phyloP scores from a whole-genome alignment of 2,113 vertebrate genomes.

The Cyphomyrus discorhynchus region DNA sequence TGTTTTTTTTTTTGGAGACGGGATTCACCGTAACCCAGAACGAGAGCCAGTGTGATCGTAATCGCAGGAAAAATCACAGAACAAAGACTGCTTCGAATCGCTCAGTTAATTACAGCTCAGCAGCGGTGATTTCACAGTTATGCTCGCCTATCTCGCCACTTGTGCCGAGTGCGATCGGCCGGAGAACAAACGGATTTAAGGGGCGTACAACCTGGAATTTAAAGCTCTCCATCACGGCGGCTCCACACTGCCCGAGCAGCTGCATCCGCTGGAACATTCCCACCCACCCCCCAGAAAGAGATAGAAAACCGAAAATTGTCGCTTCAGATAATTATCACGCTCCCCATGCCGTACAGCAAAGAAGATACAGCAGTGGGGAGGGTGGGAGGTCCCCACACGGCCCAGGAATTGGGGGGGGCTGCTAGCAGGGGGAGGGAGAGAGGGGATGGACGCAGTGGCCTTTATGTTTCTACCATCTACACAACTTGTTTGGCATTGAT shows the following conservation, averaged over 20 bases:
- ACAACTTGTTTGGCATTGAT: slow-evolving; percentile 35
- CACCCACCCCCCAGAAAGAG: not conserved
- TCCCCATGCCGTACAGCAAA: not conserved
- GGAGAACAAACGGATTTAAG: not conserved
- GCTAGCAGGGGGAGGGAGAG: not conserved
- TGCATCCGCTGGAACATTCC: not conserved
- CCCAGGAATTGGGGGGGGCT: not conserved
- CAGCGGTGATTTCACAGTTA: not conserved
- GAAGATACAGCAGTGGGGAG: not conserved
- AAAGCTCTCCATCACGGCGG: not conserved
- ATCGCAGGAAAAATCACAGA: not conserved
- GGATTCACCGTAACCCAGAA: not conserved
- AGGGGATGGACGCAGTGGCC: slow-evolving; percentile 27
- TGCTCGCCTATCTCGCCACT: not conserved
- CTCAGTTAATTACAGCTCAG: not conserved
- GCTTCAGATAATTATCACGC: slow-evolving; percentile 6
- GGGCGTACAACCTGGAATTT: not conserved
- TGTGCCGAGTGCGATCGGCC: not conserved
- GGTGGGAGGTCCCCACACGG: not conserved
- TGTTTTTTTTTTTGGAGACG: not conserved
- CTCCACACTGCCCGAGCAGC: not conserved
- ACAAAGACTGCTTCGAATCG: not conserved
- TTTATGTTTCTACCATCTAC: slow-evolving; percentile 35
- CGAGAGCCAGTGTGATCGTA: not conserved
- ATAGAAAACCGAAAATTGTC: not conserved